Evolutionary conservation across 2,797 vertebrate species (phyloP).

Genomic region (Xenentodon cancila): DNA sequence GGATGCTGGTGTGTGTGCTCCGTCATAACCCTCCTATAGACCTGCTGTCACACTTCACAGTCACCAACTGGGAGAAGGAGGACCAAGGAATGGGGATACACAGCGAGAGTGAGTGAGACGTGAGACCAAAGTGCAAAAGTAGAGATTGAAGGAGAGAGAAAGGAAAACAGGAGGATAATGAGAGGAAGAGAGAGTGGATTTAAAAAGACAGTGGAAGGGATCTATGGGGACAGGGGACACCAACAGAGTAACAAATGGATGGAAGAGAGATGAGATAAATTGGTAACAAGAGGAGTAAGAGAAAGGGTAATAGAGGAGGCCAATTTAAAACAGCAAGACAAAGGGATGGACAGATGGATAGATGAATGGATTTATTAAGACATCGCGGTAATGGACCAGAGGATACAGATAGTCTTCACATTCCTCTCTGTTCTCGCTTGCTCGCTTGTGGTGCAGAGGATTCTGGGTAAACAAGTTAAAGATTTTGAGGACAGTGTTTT

Average conservation of each 20-base stretch:
- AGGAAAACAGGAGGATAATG: conserved; percentile 39
- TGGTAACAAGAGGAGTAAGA: conserved; percentile 32
- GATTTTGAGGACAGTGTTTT: conserved; percentile 33
- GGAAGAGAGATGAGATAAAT: conserved; percentile 39
- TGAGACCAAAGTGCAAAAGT: conserved; percentile 46
- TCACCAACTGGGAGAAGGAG: conserved; percentile 30
- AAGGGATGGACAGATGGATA: background rate
- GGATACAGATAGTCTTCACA: conserved; percentile 19
- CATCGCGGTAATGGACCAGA: conserved; percentile 14
- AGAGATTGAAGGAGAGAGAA: conserved; percentile 35
- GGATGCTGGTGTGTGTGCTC: conserved; percentile 34
- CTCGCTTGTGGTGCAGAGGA: conserved; percentile 35
- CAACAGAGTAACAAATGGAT: conserved; percentile 41
- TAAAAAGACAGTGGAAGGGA: conserved; percentile 44
- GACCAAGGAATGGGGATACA: conserved; percentile 11
- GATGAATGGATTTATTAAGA: conserved; percentile 2
- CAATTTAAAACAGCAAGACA: conserved; percentile 33
- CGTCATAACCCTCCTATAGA: conserved; percentile 48
- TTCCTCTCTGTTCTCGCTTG: conserved; percentile 20
- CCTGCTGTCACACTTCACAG: conserved; percentile 60
- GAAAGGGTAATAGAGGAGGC: conserved; percentile 20
- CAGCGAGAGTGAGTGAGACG: conserved; percentile 35
- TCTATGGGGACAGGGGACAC: conserved; percentile 48
- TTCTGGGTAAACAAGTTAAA: conserved; percentile 51
- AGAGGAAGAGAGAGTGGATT: conserved; percentile 47